A percentile compares a stretch with the other conserved stretches of the same genome.
These are phyloP conservation scores for Pseudoips prasinana DNA, from an alignment of 2,888 invertebrate species.

Conservation along the genomic window DNA sequence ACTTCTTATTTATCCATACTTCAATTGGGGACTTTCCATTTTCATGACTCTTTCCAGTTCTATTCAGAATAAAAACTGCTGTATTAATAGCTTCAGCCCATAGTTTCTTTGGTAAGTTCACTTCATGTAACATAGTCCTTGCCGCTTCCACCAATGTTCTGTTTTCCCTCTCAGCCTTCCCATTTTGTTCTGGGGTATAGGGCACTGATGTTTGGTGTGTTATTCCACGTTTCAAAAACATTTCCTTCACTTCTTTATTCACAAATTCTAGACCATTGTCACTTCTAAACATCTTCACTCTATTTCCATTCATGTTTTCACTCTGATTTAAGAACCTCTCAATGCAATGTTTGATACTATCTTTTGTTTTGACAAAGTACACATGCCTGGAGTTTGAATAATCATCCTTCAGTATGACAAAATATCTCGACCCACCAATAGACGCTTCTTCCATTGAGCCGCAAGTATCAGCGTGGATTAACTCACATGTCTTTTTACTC, in stretches of 20 bases:
- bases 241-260: neutral
- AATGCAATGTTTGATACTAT: neutral
- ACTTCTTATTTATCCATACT: constrained; percentile 3
- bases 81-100: constrained; percentile 1
- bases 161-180: constrained; percentile 1
- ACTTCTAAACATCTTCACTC: neutral
- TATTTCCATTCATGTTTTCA: neutral
- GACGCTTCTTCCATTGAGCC: constrained; percentile 2
- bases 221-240: neutral
- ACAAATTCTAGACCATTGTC: constrained; percentile 1
- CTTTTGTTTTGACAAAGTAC: constrained; percentile 1
- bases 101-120: neutral
- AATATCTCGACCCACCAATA: neutral
- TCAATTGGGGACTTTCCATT: constrained; percentile 1
- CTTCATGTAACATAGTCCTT: neutral
- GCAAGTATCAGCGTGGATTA: constrained; percentile 25
- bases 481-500: constrained; percentile 18
- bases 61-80: constrained; percentile 3
- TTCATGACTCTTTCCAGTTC: constrained; percentile 1
- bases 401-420: constrained; percentile 1
- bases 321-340: neutral
- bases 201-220: neutral
- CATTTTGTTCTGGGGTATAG: constrained; percentile 4
- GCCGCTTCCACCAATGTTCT: constrained; percentile 2
- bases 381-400: constrained; percentile 1